phyloP scores from a whole-genome alignment of 2,797 vertebrate species.

The Channallabes apus region DNA sequence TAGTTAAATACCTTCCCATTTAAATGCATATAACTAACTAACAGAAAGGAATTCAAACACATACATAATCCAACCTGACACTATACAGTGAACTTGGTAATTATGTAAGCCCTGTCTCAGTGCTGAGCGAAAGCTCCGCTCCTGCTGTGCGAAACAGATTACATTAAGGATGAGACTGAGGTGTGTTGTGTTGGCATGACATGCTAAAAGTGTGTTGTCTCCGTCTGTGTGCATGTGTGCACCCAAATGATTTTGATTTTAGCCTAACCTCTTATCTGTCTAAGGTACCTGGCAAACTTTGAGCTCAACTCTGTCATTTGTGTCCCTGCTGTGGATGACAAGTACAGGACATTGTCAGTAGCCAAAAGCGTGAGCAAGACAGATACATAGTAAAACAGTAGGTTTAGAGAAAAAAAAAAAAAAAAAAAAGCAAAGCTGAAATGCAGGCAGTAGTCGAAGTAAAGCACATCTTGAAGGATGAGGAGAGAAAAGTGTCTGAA shows the following conservation, averaged over 20 bases:
- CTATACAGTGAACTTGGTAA: neutral
- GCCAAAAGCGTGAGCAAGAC: neutral
- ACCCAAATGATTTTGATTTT: constrained; percentile 40
- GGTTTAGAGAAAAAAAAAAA: neutral
- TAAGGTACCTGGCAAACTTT: constrained; percentile 47
- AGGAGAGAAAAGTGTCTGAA: neutral
- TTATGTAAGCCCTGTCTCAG: neutral
- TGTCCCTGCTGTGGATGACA: constrained; percentile 46
- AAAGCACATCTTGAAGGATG: neutral
- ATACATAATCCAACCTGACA: constrained; percentile 22
- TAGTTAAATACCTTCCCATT: neutral
- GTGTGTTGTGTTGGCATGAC: constrained; percentile 42
- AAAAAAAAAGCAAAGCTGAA: neutral
- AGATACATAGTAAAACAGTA: constrained; percentile 6
- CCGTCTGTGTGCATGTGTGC: neutral
- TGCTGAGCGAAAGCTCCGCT: neutral
- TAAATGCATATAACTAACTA: neutral
- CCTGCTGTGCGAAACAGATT: constrained; percentile 8
- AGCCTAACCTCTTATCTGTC: constrained; percentile 50
- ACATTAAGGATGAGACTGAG: constrained; percentile 23
- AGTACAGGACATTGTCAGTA: constrained; percentile 36
- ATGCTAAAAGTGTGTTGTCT: constrained; percentile 28
- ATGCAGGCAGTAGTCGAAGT: neutral
- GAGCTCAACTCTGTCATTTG: constrained; percentile 49
- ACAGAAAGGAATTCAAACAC: constrained; percentile 21